Evolutionary conservation across 1,140 invertebrate genomes (phyloP).

Genomic region (Arctopsyche grandis): DNA sequence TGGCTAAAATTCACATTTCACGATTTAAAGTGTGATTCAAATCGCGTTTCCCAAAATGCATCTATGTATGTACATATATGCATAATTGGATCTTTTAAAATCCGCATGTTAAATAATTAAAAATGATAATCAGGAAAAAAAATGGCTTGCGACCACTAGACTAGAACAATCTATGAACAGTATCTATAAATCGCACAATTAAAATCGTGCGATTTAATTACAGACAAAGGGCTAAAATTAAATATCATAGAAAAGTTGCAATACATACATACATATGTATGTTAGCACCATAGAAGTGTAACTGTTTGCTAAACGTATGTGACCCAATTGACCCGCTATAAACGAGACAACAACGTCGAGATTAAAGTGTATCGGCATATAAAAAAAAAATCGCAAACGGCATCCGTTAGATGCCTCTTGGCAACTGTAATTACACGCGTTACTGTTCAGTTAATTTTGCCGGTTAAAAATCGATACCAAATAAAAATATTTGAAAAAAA

Average conservation of each 20-base stretch:
- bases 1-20: too few species aligned
- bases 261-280: neutral
- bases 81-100: neutral
- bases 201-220: neutral
- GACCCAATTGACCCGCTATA: conserved; percentile 3
- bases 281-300: neutral
- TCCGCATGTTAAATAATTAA: too few species aligned
- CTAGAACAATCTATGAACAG: too few species aligned
- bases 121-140: too few species aligned
- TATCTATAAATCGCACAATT: too few species aligned
- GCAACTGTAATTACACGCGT: conserved; percentile 2
- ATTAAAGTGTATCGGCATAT: neutral
- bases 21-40: too few species aligned
- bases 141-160: too few species aligned
- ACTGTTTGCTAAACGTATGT: neutral
- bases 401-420: conserved; percentile 2
- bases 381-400: neutral
- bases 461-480: neutral
- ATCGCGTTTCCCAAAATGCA: neutral
- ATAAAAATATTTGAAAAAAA: neutral
- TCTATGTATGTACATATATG: neutral
- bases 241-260: neutral
- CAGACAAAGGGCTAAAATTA: neutral
- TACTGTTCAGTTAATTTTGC: neutral
- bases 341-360: conserved; percentile 9